Conservation (phyloP, 2,888 invertebrate species). For the Cryptops parisi region DNA sequence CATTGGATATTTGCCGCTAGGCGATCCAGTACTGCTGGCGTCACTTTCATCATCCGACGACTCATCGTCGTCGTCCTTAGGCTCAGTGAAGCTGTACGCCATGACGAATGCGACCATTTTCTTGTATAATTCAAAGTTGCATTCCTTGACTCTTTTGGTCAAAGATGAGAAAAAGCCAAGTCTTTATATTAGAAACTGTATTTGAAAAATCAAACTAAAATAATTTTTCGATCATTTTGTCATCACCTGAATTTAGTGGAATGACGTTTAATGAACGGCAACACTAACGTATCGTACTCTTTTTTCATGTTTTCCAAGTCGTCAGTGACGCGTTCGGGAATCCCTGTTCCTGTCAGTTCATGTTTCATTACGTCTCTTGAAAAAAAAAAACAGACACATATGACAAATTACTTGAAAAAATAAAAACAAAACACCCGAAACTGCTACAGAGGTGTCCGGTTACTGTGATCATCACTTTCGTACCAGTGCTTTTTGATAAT, state of each 20-base stretch:
- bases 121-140: constrained; percentile 2
- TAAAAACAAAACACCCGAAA: no score
- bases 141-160: neutral
- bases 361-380: neutral
- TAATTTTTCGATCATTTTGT: no score
- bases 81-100: constrained; percentile 15
- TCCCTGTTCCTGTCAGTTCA: constrained; percentile 9
- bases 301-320: constrained; percentile 11
- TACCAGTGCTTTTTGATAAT: no score
- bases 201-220: no score
- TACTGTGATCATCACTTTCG: no score
- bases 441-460: no score
- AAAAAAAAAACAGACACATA: neutral
- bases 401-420: no score
- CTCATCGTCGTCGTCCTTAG: neutral
- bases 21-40: neutral
- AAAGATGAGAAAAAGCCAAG: no score
- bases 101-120: constrained; percentile 15
- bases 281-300: constrained; percentile 8
- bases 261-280: constrained; percentile 13
- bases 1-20: constrained; percentile 6
- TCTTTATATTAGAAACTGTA: no score
- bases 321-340: neutral
- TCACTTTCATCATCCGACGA: constrained; percentile 4
- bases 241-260: neutral